Base-by-base conservation (phyloP, 2,888 invertebrate species). In the Chromoteleia sp. region DNA sequence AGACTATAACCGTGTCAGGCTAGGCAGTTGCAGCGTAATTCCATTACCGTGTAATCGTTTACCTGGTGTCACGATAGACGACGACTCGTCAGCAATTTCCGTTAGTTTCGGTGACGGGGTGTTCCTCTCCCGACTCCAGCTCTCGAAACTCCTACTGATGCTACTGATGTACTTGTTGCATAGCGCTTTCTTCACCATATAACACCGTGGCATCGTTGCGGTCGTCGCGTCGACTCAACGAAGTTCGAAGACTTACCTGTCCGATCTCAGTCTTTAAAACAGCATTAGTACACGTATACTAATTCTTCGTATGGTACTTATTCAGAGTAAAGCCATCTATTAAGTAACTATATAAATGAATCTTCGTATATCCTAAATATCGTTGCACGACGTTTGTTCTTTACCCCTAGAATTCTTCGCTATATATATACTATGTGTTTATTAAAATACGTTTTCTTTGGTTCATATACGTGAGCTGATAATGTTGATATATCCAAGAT, bases 121-220 rank as follows among this genome's bases (percentile, higher is more conserved):
- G 73, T 86, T 88, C 80, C 89, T 88, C 82, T 87, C 87, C 52
- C 90, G 88, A 77, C 86, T 86, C 90, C 91, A 89, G 80, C 81
- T 88, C 75, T 91, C 91, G 80, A 91, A 91, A 79, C 89, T 89
- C 83, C 89, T 88, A 82, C 89, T 87, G 73, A 91, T 88, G 84
- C 90, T 91, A 84, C 83, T 89, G 84, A 90, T 89, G 83, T 92
- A 92, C 91, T 92, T 92, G 91, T 92, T 92, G 93, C 93, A 93
- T 89, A 93, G 92, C 74, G 91, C 90, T 91, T 95, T 95, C 93
- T 95, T 95, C 88, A 95, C 95, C 95, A 95, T 95, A 90, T 95
- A 95, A 90, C 95, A 95, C 89, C 95, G 95, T 92, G 95, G 95
- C 95, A 95, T 95, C 88, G 36, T 80, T 59, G 50, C 36, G 68